These are phyloP conservation scores for Lissonota sp. DNA, from an alignment of 2,888 invertebrate species.

Conservation along the genomic window DNA sequence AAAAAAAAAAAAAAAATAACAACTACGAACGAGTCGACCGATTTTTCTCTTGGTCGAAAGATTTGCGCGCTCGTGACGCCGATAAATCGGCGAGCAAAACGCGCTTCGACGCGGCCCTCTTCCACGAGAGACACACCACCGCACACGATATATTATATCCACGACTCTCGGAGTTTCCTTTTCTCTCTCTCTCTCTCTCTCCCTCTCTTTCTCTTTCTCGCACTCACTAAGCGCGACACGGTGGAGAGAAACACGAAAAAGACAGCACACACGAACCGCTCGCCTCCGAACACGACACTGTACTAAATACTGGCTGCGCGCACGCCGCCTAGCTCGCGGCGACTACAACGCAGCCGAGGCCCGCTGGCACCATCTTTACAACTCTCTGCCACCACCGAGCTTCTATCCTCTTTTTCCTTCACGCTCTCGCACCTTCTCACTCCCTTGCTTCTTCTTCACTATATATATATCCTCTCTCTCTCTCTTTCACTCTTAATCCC, in stretches of 20 bases:
- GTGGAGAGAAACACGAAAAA: conserved; percentile 53
- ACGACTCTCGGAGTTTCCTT: conserved; percentile 40
- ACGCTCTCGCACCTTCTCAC: conserved; percentile 40
- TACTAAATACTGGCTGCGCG: conserved; percentile 79
- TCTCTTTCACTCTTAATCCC: conserved; percentile 33
- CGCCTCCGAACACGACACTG: conserved; percentile 70
- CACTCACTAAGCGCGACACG: conserved; percentile 14
- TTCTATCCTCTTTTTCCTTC: conserved; percentile 50
- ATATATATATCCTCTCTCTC: conserved; percentile 21
- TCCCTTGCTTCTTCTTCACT: conserved; percentile 40
- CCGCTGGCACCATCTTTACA: conserved; percentile 79
- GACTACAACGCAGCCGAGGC: conserved; percentile 78
- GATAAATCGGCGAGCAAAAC: conserved; percentile 68
- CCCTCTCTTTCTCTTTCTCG: conserved; percentile 24
- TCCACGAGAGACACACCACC: conserved; percentile 58
- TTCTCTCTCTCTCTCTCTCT: conserved; percentile 30
- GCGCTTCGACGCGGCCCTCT: conserved; percentile 67
- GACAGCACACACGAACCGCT: conserved; percentile 63
- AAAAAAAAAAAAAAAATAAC: neutral
- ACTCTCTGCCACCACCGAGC: conserved; percentile 68
- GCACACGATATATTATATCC: conserved; percentile 51
- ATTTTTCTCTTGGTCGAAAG: conserved; percentile 43
- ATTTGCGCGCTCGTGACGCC: conserved; percentile 70
- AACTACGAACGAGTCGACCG: conserved; percentile 29
- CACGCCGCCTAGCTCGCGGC: conserved; percentile 80